Evolutionary conservation across 2,113 vertebrate species (phyloP).

Genomic region (Pampusana beccarii): DNA sequence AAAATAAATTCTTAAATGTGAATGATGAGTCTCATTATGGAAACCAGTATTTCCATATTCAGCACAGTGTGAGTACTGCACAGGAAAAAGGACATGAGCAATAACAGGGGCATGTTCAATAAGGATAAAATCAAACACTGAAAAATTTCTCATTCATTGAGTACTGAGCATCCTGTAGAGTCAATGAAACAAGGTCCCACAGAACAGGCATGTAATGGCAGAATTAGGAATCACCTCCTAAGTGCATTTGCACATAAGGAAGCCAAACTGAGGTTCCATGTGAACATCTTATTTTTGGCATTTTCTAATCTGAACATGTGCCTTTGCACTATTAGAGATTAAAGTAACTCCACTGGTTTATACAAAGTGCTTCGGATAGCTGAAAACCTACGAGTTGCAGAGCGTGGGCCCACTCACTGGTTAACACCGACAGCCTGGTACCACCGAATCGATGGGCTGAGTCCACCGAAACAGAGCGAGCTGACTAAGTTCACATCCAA

Average conservation of each 20-base stretch:
- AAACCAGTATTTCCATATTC: neutral
- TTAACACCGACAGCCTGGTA: neutral
- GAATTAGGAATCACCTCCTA: neutral
- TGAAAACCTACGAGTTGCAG: neutral
- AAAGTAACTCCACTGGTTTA: neutral
- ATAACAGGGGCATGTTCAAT: neutral
- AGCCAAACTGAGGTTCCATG: neutral
- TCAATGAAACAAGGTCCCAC: neutral
- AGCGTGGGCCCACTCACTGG: neutral
- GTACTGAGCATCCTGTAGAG: neutral
- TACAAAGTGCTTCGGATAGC: neutral
- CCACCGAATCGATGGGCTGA: neutral
- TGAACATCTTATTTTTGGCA: neutral
- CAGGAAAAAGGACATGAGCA: neutral
- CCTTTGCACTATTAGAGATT: neutral
- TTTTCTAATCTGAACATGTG: neutral
- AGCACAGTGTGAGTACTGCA: neutral
- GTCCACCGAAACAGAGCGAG: neutral
- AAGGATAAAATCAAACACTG: neutral
- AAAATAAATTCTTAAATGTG: neutral
- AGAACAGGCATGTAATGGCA: neutral
- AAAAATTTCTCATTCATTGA: neutral
- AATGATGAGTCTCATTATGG: neutral
- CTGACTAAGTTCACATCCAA: neutral
- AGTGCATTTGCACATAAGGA: neutral